Evolutionary conservation across 2,113 vertebrate genomes (phyloP).

Genomic region (Albula glossodonta): DNA sequence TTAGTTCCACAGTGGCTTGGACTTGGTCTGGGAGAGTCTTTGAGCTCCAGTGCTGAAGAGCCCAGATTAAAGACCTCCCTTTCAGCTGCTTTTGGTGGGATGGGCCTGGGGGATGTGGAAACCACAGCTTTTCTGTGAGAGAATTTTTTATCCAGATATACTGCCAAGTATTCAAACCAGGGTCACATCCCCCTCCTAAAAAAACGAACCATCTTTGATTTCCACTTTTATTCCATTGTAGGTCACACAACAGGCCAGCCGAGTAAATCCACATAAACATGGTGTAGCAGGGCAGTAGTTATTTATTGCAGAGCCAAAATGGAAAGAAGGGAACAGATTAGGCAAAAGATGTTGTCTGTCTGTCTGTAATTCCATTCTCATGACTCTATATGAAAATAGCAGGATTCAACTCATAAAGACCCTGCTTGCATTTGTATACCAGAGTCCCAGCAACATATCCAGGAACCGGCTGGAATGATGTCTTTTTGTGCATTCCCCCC

Average conservation of each 20-base stretch:
- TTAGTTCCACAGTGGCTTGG: constrained; percentile 23
- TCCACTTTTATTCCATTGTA: not conserved
- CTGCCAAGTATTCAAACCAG: constrained; percentile 21
- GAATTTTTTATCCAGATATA: constrained; percentile 14
- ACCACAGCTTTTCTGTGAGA: constrained; percentile 15
- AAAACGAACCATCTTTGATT: constrained; percentile 11
- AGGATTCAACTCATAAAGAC: not conserved
- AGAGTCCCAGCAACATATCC: constrained; percentile 32
- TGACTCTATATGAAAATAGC: not conserved
- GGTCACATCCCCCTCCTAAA: not conserved
- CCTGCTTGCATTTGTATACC: constrained; percentile 34
- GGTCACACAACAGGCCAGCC: no score
- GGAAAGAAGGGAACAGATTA: no score
- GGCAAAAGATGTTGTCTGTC: no score
- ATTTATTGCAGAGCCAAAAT: no score
- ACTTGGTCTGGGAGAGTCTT: not conserved
- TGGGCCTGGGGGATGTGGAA: constrained; percentile 1
- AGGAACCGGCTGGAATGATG: constrained; percentile 48
- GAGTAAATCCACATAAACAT: no score
- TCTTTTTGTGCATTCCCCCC: constrained; percentile 46
- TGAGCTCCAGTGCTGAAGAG: constrained; percentile 11
- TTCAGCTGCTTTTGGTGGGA: constrained; percentile 1
- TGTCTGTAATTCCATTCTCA: no score
- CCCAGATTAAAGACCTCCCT: constrained; percentile 14
- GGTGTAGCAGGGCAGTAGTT: no score